These are phyloP conservation scores for Peromyscus leucopus DNA, from an alignment of 2,113 vertebrate species.

Conservation along the genomic window DNA sequence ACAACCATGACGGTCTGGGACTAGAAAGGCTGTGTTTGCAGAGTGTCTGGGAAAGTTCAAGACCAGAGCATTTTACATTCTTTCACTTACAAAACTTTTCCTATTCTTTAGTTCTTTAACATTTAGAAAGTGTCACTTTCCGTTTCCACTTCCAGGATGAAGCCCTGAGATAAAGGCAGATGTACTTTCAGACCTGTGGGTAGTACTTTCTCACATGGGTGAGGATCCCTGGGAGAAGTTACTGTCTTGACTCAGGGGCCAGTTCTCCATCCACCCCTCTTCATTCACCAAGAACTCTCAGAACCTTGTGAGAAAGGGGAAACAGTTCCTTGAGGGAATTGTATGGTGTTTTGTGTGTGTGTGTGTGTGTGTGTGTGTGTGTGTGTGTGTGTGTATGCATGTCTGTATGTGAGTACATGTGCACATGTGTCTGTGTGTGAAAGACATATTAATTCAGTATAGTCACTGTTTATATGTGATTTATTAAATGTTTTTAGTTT, in stretches of 20 bases:
- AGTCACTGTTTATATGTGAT: not conserved
- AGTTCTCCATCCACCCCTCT: not conserved
- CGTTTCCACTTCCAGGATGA: not conserved
- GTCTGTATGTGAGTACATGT: not conserved
- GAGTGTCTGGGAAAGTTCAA: not conserved
- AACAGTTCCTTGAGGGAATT: not conserved
- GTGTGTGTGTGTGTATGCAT: too few species aligned
- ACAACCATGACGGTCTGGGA: not conserved
- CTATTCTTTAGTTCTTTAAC: not conserved
- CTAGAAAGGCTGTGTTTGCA: not conserved
- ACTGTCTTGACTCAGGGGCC: not conserved
- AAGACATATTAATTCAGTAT: not conserved
- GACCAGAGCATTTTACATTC: not conserved
- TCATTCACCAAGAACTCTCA: not conserved
- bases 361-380: not conserved
- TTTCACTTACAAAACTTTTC: not conserved
- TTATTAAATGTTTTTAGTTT: not conserved
- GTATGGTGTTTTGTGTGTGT: too few species aligned
- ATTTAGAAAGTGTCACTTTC: not conserved
- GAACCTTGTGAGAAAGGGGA: not conserved
- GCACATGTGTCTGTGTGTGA: not conserved
- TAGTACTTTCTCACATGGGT: not conserved
- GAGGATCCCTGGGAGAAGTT: not conserved
- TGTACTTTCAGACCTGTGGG: not conserved
- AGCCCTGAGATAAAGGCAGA: not conserved